These are phyloP conservation scores for Mixornis gularis DNA, from an alignment of 2,113 vertebrate species.

Conservation along the genomic window DNA sequence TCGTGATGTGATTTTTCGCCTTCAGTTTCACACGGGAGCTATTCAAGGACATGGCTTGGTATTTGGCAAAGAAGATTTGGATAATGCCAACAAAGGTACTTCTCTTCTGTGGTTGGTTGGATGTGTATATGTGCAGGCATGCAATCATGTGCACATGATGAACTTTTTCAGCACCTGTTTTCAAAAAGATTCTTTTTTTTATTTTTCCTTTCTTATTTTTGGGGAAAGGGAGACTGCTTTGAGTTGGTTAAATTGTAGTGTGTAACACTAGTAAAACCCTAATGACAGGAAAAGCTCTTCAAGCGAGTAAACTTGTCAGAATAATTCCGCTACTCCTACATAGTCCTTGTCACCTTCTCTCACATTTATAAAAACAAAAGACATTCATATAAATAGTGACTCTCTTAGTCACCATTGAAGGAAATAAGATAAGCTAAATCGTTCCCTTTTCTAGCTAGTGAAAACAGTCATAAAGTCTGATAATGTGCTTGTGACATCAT, in stretches of 20 bases:
- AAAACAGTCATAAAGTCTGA: not conserved
- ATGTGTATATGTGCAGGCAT: rapidly evolving
- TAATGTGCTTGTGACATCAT: not conserved
- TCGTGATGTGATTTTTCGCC: constrained; percentile 83
- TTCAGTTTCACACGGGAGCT: constrained; percentile 95
- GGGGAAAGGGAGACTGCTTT: not conserved
- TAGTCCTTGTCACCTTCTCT: not conserved
- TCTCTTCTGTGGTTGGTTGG: not conserved
- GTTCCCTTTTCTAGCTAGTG: not conserved
- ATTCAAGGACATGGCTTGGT: constrained; percentile 82
- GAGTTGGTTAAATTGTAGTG: not conserved
- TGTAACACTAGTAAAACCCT: not conserved
- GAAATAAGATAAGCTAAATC: not conserved
- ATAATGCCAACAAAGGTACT: constrained; percentile 84
- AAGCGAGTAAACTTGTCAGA: not conserved
- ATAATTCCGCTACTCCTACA: not conserved
- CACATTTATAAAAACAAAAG: not conserved
- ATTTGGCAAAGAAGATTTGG: constrained; percentile 90
- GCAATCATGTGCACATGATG: not conserved
- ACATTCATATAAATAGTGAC: not conserved
- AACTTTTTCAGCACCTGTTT: not conserved
- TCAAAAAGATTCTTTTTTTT: not conserved
- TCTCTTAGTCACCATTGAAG: not conserved
- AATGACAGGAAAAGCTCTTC: not conserved
- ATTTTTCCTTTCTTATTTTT: not conserved